Conservation (phyloP, 2,113 vertebrate genomes). For the Mastomys natalensis region DNA sequence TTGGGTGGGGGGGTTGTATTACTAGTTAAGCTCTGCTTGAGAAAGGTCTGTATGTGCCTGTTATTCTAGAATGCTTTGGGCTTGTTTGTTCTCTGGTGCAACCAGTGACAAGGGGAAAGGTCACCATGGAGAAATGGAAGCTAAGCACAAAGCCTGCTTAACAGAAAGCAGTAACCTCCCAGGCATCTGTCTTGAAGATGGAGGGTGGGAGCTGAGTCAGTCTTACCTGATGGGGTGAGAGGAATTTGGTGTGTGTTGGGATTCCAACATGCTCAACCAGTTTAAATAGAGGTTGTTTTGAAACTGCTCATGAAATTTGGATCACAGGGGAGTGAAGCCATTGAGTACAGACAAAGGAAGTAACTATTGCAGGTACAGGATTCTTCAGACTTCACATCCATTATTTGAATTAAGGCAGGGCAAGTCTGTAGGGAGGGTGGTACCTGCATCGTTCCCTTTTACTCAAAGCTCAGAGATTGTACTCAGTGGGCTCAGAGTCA, state of each 20-base stretch:
- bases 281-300: not conserved
- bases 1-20: slow-evolving; percentile 14
- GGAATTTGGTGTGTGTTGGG: not conserved
- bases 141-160: not conserved
- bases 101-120: slow-evolving; percentile 40
- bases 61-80: not conserved
- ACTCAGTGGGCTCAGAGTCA: not conserved
- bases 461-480: not conserved
- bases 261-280: not conserved
- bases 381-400: not conserved
- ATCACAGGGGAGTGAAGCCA: not conserved
- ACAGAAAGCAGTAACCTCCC: rapidly evolving
- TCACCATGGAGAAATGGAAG: slow-evolving; percentile 11
- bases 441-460: not conserved
- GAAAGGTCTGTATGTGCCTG: slow-evolving; percentile 41
- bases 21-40: slow-evolving; percentile 13
- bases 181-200: not conserved
- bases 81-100: not conserved
- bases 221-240: not conserved
- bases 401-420: not conserved
- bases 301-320: not conserved
- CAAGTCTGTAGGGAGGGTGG: not conserved
- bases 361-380: not conserved
- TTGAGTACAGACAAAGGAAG: not conserved
- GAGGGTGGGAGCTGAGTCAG: not conserved